Evolutionary conservation across 1,140 invertebrate genomes (phyloP).

Genomic region (Streblospio benedicti): DNA sequence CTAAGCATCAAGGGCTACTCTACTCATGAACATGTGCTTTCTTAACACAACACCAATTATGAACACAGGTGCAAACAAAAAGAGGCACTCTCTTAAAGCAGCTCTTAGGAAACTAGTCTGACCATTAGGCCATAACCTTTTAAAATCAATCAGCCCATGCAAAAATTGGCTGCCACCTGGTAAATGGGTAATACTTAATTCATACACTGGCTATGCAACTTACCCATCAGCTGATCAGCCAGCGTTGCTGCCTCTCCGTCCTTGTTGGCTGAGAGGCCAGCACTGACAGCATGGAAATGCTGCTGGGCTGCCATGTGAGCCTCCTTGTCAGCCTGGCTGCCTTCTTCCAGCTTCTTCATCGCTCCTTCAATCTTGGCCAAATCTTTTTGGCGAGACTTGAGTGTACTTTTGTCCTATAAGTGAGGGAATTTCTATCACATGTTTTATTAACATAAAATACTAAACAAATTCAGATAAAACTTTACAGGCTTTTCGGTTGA

Average conservation of each 20-base stretch:
- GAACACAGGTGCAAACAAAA: too few relatives aligned
- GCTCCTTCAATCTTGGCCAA: conserved; percentile 58
- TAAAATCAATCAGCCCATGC: too few relatives aligned
- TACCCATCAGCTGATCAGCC: conserved; percentile 79
- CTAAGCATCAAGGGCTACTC: too few relatives aligned
- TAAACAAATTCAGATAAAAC: neutral
- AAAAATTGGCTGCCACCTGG: too few relatives aligned
- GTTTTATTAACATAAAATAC: neutral
- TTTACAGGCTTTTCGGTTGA: neutral
- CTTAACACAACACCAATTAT: too few relatives aligned
- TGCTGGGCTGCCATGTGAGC: conserved; percentile 66
- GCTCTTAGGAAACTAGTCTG: too few relatives aligned
- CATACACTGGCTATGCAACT: conserved; percentile 18
- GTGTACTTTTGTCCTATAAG: conserved; percentile 56
- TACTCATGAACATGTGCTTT: too few relatives aligned
- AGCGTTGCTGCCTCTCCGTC: conserved; percentile 74
- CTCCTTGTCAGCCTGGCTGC: conserved; percentile 59
- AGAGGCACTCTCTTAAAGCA: too few relatives aligned
- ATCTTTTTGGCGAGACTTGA: conserved; percentile 59
- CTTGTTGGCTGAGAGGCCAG: conserved; percentile 70
- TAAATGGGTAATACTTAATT: too few relatives aligned
- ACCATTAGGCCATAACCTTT: too few relatives aligned
- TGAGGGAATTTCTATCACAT: neutral
- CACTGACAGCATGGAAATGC: conserved; percentile 70
- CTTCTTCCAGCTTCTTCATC: conserved; percentile 62